Evolutionary conservation across 2,797 vertebrate species (phyloP).

Genomic region (Hydrocynus forskahlii): DNA sequence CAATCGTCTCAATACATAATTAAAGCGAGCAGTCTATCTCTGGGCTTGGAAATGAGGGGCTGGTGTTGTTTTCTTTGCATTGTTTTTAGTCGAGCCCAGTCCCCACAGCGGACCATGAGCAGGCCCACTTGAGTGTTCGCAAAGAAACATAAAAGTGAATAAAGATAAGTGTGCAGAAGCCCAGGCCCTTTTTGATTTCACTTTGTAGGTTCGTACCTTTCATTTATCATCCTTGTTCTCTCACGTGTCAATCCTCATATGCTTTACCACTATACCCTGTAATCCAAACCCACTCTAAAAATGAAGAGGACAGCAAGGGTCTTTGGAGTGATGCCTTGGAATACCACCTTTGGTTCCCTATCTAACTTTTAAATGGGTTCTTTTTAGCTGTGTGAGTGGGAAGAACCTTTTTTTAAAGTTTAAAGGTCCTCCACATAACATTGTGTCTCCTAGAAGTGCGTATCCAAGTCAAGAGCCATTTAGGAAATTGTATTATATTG

Average conservation of each 20-base stretch:
- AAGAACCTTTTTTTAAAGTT: not conserved
- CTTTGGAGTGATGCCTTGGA: not conserved
- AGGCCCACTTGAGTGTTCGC: conserved; percentile 7
- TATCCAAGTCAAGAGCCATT: not conserved
- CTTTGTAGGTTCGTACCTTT: conserved; percentile 43
- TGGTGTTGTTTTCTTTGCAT: conserved; percentile 4
- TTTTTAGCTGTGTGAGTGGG: not conserved
- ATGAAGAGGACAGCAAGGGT: not conserved
- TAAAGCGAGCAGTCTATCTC: conserved; percentile 1
- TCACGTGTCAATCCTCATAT: not conserved
- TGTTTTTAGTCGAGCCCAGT: conserved; percentile 5
- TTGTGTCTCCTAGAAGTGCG: no score
- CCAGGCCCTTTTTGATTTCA: conserved; percentile 39
- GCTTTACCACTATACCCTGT: conserved; percentile 3
- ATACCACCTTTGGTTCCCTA: not conserved
- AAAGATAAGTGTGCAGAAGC: conserved; percentile 33
- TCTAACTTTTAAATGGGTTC: not conserved
- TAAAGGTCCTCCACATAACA: not conserved
- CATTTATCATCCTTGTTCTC: conserved; percentile 26
- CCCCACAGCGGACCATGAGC: conserved; percentile 27
- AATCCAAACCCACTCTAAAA: not conserved
- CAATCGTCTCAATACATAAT: conserved; percentile 20
- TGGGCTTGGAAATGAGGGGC: not conserved
- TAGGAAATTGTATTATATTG: no score
- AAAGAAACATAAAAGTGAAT: conserved; percentile 55